Evolutionary conservation across 2,797 vertebrate species (phyloP).

Genomic region (Myotis myotis): DNA sequence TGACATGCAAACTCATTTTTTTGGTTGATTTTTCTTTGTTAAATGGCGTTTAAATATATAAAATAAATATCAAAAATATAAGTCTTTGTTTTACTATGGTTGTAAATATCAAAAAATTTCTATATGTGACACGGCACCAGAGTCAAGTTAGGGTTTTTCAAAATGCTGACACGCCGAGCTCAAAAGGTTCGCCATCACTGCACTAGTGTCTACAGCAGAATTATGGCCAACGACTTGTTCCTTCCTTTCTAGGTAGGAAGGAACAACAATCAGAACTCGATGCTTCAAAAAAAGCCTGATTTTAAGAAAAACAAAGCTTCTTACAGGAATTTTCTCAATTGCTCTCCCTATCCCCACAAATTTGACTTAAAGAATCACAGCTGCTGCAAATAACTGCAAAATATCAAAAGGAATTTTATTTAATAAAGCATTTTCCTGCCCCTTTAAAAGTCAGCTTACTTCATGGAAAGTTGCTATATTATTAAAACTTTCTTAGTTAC

Average conservation of each 20-base stretch:
- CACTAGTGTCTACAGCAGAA: not conserved
- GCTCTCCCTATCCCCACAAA: not conserved
- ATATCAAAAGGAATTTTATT: not conserved
- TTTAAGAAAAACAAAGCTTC: slow-evolving; percentile 18
- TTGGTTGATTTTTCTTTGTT: no score
- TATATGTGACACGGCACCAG: no score
- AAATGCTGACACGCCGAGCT: no score
- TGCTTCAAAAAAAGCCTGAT: not conserved
- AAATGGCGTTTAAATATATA: no score
- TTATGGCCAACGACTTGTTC: not conserved
- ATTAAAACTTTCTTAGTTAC: slow-evolving; percentile 38
- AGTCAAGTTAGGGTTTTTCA: no score
- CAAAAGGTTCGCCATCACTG: no score
- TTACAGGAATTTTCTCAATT: not conserved
- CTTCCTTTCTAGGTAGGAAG: not conserved
- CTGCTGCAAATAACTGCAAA: not conserved
- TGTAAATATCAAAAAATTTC: no score
- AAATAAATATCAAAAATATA: no score
- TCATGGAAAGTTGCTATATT: not conserved
- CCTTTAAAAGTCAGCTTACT: slow-evolving; percentile 31
- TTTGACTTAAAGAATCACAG: not conserved
- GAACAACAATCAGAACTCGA: not conserved
- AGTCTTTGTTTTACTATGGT: no score
- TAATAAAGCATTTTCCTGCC: not conserved
- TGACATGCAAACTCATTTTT: no score